These are phyloP conservation scores for Drosophila longiperda DNA, from an alignment of 2,888 invertebrate species.

Conservation along the genomic window DNA sequence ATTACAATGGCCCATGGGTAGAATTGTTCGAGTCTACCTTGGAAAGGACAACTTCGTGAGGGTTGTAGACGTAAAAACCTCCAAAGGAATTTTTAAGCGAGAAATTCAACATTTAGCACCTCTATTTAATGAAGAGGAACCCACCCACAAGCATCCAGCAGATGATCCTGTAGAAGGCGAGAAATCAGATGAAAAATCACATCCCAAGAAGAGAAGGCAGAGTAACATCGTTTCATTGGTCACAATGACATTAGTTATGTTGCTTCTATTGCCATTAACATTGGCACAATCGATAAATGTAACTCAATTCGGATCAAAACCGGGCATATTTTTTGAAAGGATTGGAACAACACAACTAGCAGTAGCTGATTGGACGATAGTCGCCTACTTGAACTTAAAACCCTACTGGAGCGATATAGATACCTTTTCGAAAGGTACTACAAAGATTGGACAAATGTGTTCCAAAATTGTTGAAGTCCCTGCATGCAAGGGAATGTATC, in stretches of 20 bases:
- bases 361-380: constrained; percentile 1
- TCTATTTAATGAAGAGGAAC: too few species aligned
- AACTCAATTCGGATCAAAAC: not conserved
- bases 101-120: too few species aligned
- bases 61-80: too few species aligned
- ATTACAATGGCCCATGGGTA: too few species aligned
- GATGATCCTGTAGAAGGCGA: not conserved
- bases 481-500: not conserved
- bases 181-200: not conserved
- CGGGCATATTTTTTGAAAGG: not conserved
- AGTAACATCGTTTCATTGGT: not conserved
- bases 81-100: too few species aligned
- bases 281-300: constrained; percentile 4
- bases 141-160: too few species aligned
- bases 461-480: not conserved
- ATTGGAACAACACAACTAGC: not conserved
- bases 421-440: not conserved
- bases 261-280: not conserved
- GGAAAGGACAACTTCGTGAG: too few species aligned
- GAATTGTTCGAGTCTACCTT: too few species aligned
- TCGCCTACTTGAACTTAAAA: not conserved
- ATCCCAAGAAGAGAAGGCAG: not conserved
- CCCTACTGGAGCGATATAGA: not conserved
- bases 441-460: not conserved
- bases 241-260: not conserved